Evolutionary conservation across 2,888 invertebrate genomes (phyloP).

Genomic region (Dolichomitus sp.): DNA sequence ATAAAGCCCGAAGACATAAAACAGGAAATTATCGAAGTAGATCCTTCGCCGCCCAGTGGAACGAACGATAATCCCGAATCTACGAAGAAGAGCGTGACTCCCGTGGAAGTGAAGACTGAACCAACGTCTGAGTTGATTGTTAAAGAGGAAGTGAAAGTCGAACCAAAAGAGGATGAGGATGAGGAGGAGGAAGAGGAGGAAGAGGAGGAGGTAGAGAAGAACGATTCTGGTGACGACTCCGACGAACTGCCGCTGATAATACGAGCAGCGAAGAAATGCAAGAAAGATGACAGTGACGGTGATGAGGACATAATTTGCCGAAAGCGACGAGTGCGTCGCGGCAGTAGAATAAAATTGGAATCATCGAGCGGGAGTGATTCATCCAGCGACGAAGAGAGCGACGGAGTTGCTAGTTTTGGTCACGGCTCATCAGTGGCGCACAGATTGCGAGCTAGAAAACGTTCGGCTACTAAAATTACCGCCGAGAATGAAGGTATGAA

Average conservation of each 20-base stretch:
- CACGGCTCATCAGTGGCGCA: conserved; percentile 81
- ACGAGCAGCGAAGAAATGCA: conserved; percentile 74
- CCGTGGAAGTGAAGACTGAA: conserved; percentile 55
- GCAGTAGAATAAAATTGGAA: conserved; percentile 82
- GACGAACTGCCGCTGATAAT: conserved; percentile 81
- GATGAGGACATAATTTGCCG: conserved; percentile 77
- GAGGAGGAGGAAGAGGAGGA: conserved; percentile 34
- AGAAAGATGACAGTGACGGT: conserved; percentile 74
- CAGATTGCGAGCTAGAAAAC: conserved; percentile 81
- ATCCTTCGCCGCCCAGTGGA: conserved; percentile 66
- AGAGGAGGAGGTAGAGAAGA: conserved; percentile 65
- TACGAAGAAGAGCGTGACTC: conserved; percentile 73
- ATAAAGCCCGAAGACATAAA: conserved; percentile 73
- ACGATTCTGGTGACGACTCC: conserved; percentile 78
- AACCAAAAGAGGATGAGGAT: conserved; percentile 60
- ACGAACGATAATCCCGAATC: conserved; percentile 68
- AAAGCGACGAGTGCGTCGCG: conserved; percentile 80
- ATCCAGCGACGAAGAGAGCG: conserved; percentile 79
- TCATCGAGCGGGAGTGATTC: conserved; percentile 82
- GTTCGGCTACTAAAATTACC: conserved; percentile 74
- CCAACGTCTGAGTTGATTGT: conserved; percentile 53
- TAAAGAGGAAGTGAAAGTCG: conserved; percentile 71
- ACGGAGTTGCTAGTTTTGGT: conserved; percentile 76
- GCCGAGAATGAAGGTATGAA: conserved; percentile 81
- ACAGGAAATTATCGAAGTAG: conserved; percentile 69